Percentiles rank a stretch among this genome's conserved stretches.
Conservation (phyloP, 2,888 invertebrate genomes). For the Acleris sparsana region DNA sequence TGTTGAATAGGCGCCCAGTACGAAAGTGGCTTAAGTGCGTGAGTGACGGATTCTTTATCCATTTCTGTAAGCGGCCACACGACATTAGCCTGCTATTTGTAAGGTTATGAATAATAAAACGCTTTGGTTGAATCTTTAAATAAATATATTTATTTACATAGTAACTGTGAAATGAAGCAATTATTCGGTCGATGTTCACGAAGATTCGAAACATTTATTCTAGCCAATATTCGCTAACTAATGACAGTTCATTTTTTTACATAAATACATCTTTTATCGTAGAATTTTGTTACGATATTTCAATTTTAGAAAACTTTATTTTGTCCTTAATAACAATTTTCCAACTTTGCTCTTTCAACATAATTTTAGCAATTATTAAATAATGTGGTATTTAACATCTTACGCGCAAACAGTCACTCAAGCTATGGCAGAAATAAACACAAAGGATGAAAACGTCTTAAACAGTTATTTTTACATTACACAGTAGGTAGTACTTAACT, state of each 20-base stretch:
- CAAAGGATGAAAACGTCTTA: constrained; percentile 54
- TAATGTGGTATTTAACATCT: constrained; percentile 39
- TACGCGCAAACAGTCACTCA: constrained; percentile 63
- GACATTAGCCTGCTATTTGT: no score
- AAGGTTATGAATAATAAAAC: constrained; percentile 54
- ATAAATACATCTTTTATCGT: constrained; percentile 76
- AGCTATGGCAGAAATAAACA: constrained; percentile 63
- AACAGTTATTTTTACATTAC: constrained; percentile 54
- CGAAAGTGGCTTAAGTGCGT: no score
- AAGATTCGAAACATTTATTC: constrained; percentile 57
- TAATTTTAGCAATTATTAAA: constrained; percentile 40
- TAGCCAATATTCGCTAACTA: constrained; percentile 50
- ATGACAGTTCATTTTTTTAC: constrained; percentile 61
- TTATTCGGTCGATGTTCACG: constrained; percentile 74
- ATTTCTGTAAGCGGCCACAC: no score
- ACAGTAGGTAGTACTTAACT: constrained; percentile 64
- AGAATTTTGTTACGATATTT: constrained; percentile 64
- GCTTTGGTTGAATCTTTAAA: constrained; percentile 70
- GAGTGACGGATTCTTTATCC: no score
- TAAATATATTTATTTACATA: constrained; percentile 83
- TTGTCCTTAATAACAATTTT: constrained; percentile 42
- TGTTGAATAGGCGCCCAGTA: no score
- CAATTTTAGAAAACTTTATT: constrained; percentile 57
- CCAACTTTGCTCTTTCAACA: constrained; percentile 31
- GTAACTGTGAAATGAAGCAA: constrained; percentile 74